Evolutionary conservation across 2,113 vertebrate species (phyloP).

Genomic region (Ammodramus savannarum): DNA sequence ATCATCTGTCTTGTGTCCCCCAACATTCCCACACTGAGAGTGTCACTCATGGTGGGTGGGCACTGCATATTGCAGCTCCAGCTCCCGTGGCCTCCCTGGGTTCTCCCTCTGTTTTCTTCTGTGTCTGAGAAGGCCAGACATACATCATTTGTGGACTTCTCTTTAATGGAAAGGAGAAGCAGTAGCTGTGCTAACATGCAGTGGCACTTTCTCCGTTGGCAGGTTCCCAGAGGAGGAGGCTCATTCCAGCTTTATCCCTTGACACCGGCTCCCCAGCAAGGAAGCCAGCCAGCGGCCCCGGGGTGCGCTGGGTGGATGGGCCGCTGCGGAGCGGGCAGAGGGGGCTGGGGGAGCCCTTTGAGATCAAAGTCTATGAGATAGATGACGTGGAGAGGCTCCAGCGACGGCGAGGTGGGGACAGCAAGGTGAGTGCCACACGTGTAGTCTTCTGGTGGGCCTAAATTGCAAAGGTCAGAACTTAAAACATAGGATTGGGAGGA

Average conservation of each 20-base stretch:
- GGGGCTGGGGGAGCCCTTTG: slow-evolving; percentile 84
- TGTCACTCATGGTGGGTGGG: neutral
- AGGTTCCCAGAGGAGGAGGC: slow-evolving; percentile 92
- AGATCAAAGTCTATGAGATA: slow-evolving; percentile 99
- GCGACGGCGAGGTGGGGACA: slow-evolving; percentile 77
- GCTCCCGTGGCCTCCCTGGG: neutral
- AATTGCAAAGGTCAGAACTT: neutral
- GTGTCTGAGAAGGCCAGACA: neutral
- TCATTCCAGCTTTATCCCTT: slow-evolving; percentile 88
- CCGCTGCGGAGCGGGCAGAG: slow-evolving; percentile 82
- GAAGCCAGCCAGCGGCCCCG: slow-evolving; percentile 81
- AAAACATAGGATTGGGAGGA: neutral
- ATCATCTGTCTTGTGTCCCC: too few species aligned
- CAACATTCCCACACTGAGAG: neutral
- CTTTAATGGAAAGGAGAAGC: neutral
- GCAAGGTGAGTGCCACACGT: slow-evolving; percentile 77
- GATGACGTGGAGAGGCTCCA: slow-evolving; percentile 95
- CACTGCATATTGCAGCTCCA: neutral
- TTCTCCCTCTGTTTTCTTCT: neutral
- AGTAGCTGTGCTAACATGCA: neutral
- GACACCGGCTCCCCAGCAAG: slow-evolving; percentile 84
- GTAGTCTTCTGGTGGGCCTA: neutral
- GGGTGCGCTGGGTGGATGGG: slow-evolving; percentile 94
- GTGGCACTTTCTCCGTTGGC: neutral
- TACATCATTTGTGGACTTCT: neutral